phyloP scores from a whole-genome alignment of 2,888 invertebrate species.

The Hydroisotoma schaefferi region DNA sequence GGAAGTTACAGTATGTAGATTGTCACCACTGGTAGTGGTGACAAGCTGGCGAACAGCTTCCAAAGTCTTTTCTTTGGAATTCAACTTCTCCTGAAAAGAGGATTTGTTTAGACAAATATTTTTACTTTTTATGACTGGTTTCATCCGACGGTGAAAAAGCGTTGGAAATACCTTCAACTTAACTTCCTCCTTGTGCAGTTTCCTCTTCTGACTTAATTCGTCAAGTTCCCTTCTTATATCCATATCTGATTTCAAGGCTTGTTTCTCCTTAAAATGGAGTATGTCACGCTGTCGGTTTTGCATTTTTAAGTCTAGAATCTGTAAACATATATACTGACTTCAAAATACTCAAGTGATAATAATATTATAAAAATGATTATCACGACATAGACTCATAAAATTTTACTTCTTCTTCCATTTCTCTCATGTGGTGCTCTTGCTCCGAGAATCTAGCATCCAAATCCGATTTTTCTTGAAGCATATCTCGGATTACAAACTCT shows the following conservation, averaged over 20 bases:
- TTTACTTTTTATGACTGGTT: background rate
- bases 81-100: constrained; percentile 31
- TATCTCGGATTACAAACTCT: constrained; percentile 27
- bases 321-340: background rate
- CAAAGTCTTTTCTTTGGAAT: constrained; percentile 40
- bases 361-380: constrained; percentile 5
- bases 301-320: constrained; percentile 39
- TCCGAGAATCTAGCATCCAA: constrained; percentile 28
- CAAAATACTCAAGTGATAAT: constrained; percentile 5
- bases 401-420: constrained; percentile 38
- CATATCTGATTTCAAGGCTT: constrained; percentile 36
- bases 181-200: constrained; percentile 35
- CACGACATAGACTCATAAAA: background rate
- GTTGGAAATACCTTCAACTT: constrained; percentile 35
- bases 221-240: constrained; percentile 41
- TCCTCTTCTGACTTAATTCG: constrained; percentile 31
- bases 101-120: background rate
- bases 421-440: constrained; percentile 26
- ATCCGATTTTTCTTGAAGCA: constrained; percentile 36
- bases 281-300: constrained; percentile 36
- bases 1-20: constrained; percentile 1
- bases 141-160: background rate
- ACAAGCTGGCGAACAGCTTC: constrained; percentile 39
- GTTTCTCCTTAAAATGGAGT: constrained; percentile 36
- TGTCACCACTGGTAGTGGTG: background rate